Evolutionary conservation across 2,797 vertebrate genomes (phyloP).

Genomic region (Coccyzus lansbergi): DNA sequence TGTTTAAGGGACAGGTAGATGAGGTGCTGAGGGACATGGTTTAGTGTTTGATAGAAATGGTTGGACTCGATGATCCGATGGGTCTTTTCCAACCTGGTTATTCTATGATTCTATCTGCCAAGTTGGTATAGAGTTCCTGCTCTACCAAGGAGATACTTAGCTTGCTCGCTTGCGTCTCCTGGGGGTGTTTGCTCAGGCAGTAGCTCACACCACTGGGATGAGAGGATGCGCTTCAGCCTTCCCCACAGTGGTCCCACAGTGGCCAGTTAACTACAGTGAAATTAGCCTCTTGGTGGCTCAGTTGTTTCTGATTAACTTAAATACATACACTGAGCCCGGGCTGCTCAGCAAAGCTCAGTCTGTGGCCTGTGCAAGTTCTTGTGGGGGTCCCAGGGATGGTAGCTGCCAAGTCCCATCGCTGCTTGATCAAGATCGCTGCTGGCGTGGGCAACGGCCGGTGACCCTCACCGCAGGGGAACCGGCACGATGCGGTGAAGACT

Average conservation of each 20-base stretch:
- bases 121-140: neutral
- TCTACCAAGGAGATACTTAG: neutral
- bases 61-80: too few relatives aligned
- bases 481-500: fast-evolving
- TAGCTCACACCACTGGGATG: neutral
- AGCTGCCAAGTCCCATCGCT: neutral
- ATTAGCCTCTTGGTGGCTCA: constrained; percentile 9
- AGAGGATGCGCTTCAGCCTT: neutral
- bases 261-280: neutral
- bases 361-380: neutral
- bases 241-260: neutral
- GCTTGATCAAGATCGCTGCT: neutral
- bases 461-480: neutral
- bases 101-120: too few relatives aligned
- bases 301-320: constrained; percentile 52
- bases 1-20: too few relatives aligned
- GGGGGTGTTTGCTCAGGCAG: neutral
- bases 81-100: too few relatives aligned
- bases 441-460: fast-evolving
- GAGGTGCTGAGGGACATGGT: too few relatives aligned
- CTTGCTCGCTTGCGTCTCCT: neutral
- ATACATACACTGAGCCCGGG: neutral
- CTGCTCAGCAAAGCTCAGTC: neutral
- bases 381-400: neutral
- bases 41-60: too few relatives aligned